Evolutionary conservation across 1,140 invertebrate genomes (phyloP).

Genomic region (Neomicropteryx cornuta): DNA sequence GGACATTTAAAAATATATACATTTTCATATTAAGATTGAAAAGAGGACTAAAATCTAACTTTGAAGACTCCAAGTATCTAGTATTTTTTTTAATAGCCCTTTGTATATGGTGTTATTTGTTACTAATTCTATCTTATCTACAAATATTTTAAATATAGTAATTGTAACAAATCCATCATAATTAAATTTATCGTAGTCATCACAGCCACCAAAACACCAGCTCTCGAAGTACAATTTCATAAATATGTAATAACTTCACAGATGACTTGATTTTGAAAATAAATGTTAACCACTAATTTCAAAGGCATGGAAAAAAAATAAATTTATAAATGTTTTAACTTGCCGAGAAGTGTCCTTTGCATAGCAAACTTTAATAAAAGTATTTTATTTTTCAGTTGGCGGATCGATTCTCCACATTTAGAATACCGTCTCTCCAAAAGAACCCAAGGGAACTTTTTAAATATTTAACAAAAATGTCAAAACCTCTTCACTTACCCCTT

Average conservation of each 20-base stretch:
- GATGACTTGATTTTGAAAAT: no score
- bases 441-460: constrained; percentile 25
- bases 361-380: not conserved
- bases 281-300: no score
- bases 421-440: constrained; percentile 27
- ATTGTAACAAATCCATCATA: not conserved
- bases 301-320: no score
- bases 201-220: not conserved
- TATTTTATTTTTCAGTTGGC: constrained; percentile 31
- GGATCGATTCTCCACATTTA: constrained; percentile 26
- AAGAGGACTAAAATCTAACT: not conserved
- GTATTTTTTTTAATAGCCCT: constrained; percentile 1
- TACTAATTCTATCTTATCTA: not conserved
- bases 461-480: constrained; percentile 24
- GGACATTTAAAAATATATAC: no score
- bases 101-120: not conserved
- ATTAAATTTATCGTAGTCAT: not conserved
- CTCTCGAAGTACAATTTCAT: not conserved
- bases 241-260: no score
- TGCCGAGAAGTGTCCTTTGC: no score
- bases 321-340: no score
- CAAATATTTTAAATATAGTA: constrained; percentile 1
- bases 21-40: not conserved
- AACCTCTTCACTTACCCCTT: constrained; percentile 20
- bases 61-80: not conserved